phyloP scores from a whole-genome alignment of 2,797 vertebrate species.

The Coccyzus lansbergi region DNA sequence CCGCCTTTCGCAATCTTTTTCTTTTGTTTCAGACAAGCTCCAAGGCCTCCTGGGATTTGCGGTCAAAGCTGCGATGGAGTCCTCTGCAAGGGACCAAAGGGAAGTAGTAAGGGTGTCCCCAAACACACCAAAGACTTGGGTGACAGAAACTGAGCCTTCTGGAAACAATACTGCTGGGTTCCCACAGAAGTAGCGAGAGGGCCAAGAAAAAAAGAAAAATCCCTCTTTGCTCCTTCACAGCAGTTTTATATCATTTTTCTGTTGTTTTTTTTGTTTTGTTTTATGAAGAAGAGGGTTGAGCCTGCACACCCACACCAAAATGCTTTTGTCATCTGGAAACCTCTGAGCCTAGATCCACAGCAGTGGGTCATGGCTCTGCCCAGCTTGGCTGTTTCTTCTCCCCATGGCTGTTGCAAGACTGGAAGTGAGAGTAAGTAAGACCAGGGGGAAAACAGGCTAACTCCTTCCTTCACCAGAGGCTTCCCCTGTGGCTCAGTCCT shows the following conservation, averaged over 20 bases:
- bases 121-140: slow-evolving; percentile 53
- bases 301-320: neutral
- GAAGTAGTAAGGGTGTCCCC: slow-evolving; percentile 63
- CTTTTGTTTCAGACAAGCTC: slow-evolving; percentile 75
- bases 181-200: slow-evolving; percentile 8
- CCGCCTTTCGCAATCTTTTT: slow-evolving; percentile 72
- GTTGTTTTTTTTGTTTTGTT: neutral
- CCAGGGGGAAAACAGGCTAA: neutral
- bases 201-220: neutral
- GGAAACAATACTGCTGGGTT: slow-evolving; percentile 55
- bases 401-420: neutral
- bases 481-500: neutral
- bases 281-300: neutral
- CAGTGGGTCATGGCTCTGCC: neutral
- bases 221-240: slow-evolving; percentile 3
- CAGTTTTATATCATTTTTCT: neutral
- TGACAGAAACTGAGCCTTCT: slow-evolving; percentile 55
- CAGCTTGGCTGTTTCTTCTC: neutral
- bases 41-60: slow-evolving; percentile 63
- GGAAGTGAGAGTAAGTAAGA: neutral
- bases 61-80: slow-evolving; percentile 68
- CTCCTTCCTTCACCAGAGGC: neutral
- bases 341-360: neutral
- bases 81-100: slow-evolving; percentile 55
- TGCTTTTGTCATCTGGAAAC: neutral